These are phyloP conservation scores for Clytia hemisphaerica DNA, from an alignment of 30 jellyfish, hydroid and myxozoan genomes.

Conservation along the genomic window DNA sequence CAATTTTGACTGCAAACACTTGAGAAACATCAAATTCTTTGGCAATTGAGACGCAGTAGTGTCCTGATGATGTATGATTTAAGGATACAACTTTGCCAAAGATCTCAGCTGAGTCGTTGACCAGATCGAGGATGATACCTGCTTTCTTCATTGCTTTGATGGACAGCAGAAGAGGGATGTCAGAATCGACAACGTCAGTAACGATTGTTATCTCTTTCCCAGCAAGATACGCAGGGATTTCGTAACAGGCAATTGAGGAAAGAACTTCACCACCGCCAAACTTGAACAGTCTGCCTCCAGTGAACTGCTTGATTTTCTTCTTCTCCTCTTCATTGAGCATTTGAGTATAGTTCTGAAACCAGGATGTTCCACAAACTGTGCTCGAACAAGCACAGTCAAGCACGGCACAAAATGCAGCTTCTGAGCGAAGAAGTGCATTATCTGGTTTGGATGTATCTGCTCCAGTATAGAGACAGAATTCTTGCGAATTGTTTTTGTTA, in stretches of 20 bases:
- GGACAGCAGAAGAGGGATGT: constrained; percentile 21
- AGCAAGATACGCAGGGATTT: constrained; percentile 8
- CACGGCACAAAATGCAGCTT: constrained; percentile 23
- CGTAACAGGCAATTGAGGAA: not conserved
- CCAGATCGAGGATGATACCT: constrained; percentile 11
- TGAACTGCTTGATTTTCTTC: not conserved
- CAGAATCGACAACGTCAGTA: constrained; percentile 12
- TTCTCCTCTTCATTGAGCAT: constrained; percentile 3
- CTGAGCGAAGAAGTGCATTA: constrained; percentile 11
- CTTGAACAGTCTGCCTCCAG: constrained; percentile 3
- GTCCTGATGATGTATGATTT: not conserved
- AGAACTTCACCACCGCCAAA: constrained; percentile 33
- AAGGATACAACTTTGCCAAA: constrained; percentile 16
- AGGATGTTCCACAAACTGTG: constrained; percentile 31
- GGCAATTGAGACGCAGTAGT: not conserved
- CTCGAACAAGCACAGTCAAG: constrained; percentile 7
- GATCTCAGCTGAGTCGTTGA: constrained; percentile 18
- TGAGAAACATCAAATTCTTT: not conserved
- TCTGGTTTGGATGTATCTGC: not conserved
- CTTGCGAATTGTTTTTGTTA: not conserved
- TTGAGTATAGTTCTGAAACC: constrained; percentile 23
- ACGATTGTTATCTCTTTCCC: not conserved
- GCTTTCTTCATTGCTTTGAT: constrained; percentile 25
- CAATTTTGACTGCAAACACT: no score
- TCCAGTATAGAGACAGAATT: not conserved